These are phyloP conservation scores for Ariopsis seemanni DNA, from an alignment of 2,113 vertebrate species.

Conservation along the genomic window DNA sequence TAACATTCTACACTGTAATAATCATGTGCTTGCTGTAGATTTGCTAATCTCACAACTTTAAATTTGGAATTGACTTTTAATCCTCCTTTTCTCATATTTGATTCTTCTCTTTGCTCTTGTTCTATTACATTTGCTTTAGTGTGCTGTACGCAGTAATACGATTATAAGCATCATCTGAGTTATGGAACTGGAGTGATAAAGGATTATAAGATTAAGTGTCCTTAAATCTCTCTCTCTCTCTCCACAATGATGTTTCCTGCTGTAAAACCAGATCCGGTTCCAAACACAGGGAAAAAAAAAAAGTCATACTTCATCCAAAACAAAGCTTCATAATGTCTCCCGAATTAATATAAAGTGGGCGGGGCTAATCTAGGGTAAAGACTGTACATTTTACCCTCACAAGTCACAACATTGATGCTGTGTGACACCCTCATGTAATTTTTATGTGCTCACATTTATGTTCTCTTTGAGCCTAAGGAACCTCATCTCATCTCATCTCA, in stretches of 20 bases:
- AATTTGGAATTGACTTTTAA: conserved; percentile 14
- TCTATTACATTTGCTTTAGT: conserved; percentile 1
- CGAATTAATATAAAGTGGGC: not conserved
- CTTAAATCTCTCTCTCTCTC: conserved; percentile 6
- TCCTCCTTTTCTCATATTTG: conserved; percentile 20
- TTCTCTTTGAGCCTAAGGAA: not conserved
- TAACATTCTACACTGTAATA: not conserved
- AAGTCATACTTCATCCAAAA: not conserved
- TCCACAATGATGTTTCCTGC: not conserved
- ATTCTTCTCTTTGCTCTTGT: not conserved
- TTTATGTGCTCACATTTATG: not conserved
- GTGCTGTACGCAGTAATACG: not conserved
- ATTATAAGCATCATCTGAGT: conserved; percentile 14
- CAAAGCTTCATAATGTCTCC: not conserved
- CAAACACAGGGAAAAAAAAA: not conserved
- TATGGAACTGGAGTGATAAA: conserved; percentile 1
- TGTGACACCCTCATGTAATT: not conserved
- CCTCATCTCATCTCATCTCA: too few species aligned
- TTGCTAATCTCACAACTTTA: conserved; percentile 6
- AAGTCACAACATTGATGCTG: not conserved
- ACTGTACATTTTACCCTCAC: not conserved
- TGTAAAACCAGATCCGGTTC: not conserved
- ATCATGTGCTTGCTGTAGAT: not conserved
- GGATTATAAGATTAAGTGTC: conserved; percentile 13
- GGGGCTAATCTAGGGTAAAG: not conserved